Base-by-base conservation (phyloP, 2,797 vertebrate genomes). In the Vultur gryphus region DNA sequence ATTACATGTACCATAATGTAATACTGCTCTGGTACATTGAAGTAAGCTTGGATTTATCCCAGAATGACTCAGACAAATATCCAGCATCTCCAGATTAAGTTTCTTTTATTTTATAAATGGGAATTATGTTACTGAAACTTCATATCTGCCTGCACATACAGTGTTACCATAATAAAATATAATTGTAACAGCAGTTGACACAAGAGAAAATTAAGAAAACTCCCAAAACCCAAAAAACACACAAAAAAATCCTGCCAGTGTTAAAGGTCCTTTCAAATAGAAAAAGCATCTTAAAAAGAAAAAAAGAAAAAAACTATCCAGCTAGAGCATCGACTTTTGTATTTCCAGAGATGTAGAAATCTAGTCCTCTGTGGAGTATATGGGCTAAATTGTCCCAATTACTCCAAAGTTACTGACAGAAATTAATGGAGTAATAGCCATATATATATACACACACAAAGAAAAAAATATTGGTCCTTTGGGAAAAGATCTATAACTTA, bases 161-260 rank as follows among this genome's bases (percentile, higher is more conserved):
- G 10, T 39, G 31, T 23, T 81, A 29, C 4, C 2, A 4, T 64
- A 46, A 26, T 31, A 43, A 71, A 55, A 59, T 49, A n/a, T 41
- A 67, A 76, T n/a, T 43, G 11, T 28, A 70, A 19, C 21, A 71
- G 1, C 15, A n/a, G 10, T 29, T 52, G 15, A 16, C 28, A 55
- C 6, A 21, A 8, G 5, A 75, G 5, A 51, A 76, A 91, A 71
- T 67, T 26, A 44, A 35, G 25, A 62, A 65, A 81, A 41, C 1
- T 3, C 13, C 7, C 8, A 33, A 65, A 66, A 0, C 1, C 10
- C 8, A 25, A n/a, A 73, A 59, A 43, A 3, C 5, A 29, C 6
- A 29, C 13, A 25, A 11, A 65, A 5, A 48, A 16, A 14, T 44
- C 17, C 16, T 54, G 2, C 8, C 5, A 57, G 7, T 16, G 31